These are phyloP conservation scores for Cydia fagiglandana DNA, from an alignment of 1,140 invertebrate species.

Conservation along the genomic window DNA sequence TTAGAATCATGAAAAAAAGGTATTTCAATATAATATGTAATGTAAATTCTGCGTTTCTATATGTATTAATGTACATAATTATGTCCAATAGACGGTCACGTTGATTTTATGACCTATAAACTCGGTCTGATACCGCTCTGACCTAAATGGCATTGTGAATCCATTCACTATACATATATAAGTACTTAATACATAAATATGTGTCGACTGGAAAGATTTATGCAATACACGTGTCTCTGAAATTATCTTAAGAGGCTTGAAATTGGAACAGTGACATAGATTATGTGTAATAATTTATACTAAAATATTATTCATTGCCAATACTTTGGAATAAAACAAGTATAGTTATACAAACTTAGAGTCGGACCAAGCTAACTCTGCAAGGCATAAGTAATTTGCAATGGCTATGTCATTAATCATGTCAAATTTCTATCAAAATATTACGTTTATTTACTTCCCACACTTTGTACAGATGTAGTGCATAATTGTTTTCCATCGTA, in stretches of 20 bases:
- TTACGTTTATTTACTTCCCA: too few species aligned
- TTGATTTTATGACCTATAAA: conserved; percentile 4
- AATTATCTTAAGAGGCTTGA: not conserved
- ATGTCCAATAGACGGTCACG: not conserved
- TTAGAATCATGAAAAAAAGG: too few species aligned
- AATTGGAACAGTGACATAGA: not conserved
- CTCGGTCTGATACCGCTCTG: not conserved
- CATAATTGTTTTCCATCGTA: too few species aligned
- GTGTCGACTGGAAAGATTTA: not conserved
- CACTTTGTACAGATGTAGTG: too few species aligned
- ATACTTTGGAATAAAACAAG: not conserved
- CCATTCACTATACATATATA: not conserved
- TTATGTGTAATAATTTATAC: not conserved
- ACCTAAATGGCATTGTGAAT: not conserved
- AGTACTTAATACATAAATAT: not conserved
- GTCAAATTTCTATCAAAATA: too few species aligned
- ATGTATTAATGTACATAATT: too few species aligned
- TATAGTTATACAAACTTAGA: too few species aligned
- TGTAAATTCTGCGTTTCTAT: too few species aligned
- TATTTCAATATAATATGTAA: too few species aligned
- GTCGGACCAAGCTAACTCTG: too few species aligned
- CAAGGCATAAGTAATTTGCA: too few species aligned
- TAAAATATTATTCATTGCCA: not conserved
- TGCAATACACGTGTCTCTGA: not conserved
- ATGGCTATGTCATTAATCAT: too few species aligned